Evolutionary conservation across 2,113 vertebrate genomes (phyloP), one percentile per base, ranked within the genome.

Genomic region (Natator depressus): DNA sequence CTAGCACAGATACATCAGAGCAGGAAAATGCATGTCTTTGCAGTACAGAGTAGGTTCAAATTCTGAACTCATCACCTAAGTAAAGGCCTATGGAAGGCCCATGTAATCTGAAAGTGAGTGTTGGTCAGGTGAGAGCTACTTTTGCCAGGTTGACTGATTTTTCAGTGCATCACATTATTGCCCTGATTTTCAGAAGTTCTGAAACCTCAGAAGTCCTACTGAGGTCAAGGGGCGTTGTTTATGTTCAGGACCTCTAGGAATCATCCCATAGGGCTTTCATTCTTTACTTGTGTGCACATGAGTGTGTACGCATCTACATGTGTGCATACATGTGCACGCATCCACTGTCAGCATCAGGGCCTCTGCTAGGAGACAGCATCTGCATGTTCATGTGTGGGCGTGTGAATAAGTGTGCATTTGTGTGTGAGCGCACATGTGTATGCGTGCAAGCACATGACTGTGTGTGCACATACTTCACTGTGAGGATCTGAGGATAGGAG

Each of bases 21-120:
- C 80, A 89, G 80, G 7, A 27, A 89, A 79, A 50, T 20, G 59
- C 12, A 42, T 42, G 12, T 42, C n/a, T 75, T 38, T 75, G 69
- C n/a, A 42, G 19, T 22, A 42, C 20, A 38, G 11, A 88, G 19
- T 0, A 3, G 22, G 16, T 85, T 93, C 47, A 8, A 0, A 0
- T 16, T 83, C 38, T 53, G 31, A 65, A 54, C 19, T 1, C 24
- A 57, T 57, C 55, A 1, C 25, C 2, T 8, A 65, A 20, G 35
- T 20, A 53, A 53, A 53, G 19, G 12, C 2, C 7, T 11, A 10
- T 0, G 0, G 0, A 1, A 4, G 50, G 16, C 9, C 84, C 59
- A 38, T 51, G 51, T 72, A 59, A 49, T 69, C 62, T 46, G 88
- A 10, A 91, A 92, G 27, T 35, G 24, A 51, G 85, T 82, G 6